Evolutionary conservation across 2,888 invertebrate genomes (phyloP).

Genomic region (Biston betularia): DNA sequence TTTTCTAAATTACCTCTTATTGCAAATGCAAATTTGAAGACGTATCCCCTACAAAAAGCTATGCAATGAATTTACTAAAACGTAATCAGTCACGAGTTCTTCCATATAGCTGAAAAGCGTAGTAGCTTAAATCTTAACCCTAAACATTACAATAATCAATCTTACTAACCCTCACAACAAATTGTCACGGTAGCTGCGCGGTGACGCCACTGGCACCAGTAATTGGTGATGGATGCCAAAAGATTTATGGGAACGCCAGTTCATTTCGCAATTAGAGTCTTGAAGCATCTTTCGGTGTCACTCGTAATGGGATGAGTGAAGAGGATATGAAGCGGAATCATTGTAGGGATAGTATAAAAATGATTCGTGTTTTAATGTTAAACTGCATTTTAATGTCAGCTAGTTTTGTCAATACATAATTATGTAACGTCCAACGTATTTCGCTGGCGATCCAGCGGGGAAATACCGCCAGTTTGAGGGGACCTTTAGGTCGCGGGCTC

Average conservation of each 20-base stretch:
- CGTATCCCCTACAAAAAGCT: too few relatives aligned
- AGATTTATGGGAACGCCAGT: slow-evolving; percentile 53
- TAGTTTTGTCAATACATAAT: too few relatives aligned
- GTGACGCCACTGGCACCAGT: slow-evolving; percentile 41
- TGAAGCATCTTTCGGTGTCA: slow-evolving; percentile 8
- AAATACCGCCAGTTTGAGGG: too few relatives aligned
- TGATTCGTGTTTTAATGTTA: too few relatives aligned
- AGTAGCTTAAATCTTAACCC: not conserved
- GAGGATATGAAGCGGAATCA: slow-evolving; percentile 1
- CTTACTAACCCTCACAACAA: slow-evolving; percentile 47
- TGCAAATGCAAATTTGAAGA: too few relatives aligned
- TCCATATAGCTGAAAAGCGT: too few relatives aligned
- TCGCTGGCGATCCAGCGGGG: too few relatives aligned
- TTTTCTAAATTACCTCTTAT: too few relatives aligned
- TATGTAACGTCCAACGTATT: too few relatives aligned
- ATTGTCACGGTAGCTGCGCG: slow-evolving; percentile 60
- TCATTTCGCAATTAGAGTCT: slow-evolving; percentile 35
- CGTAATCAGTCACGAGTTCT: not conserved
- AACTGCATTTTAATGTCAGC: too few relatives aligned
- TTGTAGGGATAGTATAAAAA: not conserved
- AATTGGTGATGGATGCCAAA: slow-evolving; percentile 62
- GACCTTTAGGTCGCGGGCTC: too few relatives aligned
- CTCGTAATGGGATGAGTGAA: slow-evolving; percentile 15
- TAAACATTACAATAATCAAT: slow-evolving; percentile 28
- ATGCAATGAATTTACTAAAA: too few relatives aligned